Evolutionary conservation across 2,113 vertebrate genomes (phyloP), one percentile per base, ranked within the genome.

Genomic region (Sturnus vulgaris): DNA sequence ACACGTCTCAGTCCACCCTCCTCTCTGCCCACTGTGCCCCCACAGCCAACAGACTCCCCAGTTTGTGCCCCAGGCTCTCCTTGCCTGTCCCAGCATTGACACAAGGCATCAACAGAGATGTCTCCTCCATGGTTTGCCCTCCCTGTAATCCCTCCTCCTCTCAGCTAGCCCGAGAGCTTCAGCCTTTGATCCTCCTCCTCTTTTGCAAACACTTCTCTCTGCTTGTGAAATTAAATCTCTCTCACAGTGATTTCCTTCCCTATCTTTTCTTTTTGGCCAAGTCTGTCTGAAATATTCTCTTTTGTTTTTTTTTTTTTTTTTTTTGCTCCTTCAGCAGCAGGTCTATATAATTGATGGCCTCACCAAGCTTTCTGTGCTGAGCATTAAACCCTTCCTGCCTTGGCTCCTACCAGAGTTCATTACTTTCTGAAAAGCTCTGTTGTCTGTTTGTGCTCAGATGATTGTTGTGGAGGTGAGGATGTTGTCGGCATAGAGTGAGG

Each of bases 381-480:
- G 53, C 91, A 57, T 97, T 98, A 97, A 98, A 97, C 94, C 93
- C 96, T 94, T 80, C 97, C 97, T 82, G 89, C 95, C 93, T 97
- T 94, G 96, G 97, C 92, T 97, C 84, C 59, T 23, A 61, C 60
- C 28, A 3, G 97, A 98, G 97, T 98, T 98, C 98, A 97, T 98
- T 98, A 97, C 97, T 98, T 98, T 97, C 95, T 96, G 97, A 97
- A 97, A 97, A 97, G 97, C 96, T 97, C 93, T 77, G 85, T 93
- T 72, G 96, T 97, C 97, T 97, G 96, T 97, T 97, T 97, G 96
- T 96, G 97, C 95, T 97, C 95, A 95, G 95, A 98, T 97, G 95
- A 97, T 97, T 97, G 96, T 95, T 96, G 96, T 92, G 92, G 96
- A 97, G 88, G 85, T 83, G 90, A 97, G 95, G 94, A 90, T 95